Base-by-base conservation (phyloP, 2,113 vertebrate genomes). In the Nipponia nippon region DNA sequence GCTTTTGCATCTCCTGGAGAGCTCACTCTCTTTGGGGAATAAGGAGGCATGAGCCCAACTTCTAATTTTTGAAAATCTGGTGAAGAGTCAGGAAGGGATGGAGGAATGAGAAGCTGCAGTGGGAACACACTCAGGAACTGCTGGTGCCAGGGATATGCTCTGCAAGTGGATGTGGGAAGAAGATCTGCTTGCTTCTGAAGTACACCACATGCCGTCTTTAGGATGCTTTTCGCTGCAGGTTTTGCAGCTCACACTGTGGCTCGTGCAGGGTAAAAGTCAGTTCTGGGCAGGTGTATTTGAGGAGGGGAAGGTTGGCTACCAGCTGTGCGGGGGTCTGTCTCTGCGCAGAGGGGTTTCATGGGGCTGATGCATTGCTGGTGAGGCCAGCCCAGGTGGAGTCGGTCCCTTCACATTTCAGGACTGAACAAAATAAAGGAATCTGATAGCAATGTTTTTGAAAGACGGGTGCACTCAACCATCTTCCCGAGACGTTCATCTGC, bases 401-500 rank as follows among this genome's bases (percentile, higher is more conserved):
- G 6, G 16, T 62, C 56, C 22, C 44, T 55, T 72, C 23, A 4
- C 3, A 1, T 61, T 82, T 85, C 53, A 77, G 65, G 46, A 32
- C 44, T 1, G 2, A 91, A 42, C 21, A 30, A 34, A 50, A 26
- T 27, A 15, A 36, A 8, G 44, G 44, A 56, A 23, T 22, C 83
- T 93, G 65, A 36, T 79, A 49, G 44, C 38, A 27, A 13, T 36
- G 96, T 62, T 58, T 73, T 19, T 22, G 67, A n/a, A 62, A 90
- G 47, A 53, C 5, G 16, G 50, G 83, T 78, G 52, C 36, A 36
- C 81, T 92, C 85, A 40, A 6, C 44, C 53, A 15, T 86, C 70
- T 91, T 95, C 55, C 63, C 25, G 6, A 92, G 84, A 77, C 78
- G 58, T 93, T 77, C 49, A 59, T 93, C 84, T 44, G 84, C 89